Evolutionary conservation across 30 jellyfish, hydroid and myxozoan species (phyloP).

Genomic region (Mastigias papua): DNA sequence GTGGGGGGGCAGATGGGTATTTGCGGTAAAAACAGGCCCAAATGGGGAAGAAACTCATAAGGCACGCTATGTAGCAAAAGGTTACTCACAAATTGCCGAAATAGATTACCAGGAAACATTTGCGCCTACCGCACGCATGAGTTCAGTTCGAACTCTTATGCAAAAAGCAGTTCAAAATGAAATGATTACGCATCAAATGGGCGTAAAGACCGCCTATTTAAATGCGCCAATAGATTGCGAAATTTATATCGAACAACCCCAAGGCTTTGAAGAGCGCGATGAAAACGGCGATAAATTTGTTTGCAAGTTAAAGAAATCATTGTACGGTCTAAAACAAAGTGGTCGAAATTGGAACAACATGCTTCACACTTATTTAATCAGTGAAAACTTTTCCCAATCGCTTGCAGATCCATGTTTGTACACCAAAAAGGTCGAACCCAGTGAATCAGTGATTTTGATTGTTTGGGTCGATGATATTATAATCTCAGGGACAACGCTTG

Average conservation of each 20-base stretch:
- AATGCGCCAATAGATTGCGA: constrained; percentile 42
- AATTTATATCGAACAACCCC: constrained; percentile 23
- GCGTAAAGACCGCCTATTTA: constrained; percentile 49
- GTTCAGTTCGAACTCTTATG: background rate
- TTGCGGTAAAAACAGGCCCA: constrained; percentile 15
- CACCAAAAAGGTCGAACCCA: too few relatives aligned
- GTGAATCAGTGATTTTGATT: background rate
- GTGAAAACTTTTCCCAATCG: constrained; percentile 25
- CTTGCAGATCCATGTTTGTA: too few relatives aligned
- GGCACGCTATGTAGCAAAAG: constrained; percentile 26
- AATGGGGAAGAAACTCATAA: background rate
- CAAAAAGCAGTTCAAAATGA: constrained; percentile 7
- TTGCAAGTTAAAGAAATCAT: constrained; percentile 28
- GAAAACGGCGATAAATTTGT: constrained; percentile 35
- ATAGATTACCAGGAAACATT: constrained; percentile 33
- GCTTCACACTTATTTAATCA: constrained; percentile 26
- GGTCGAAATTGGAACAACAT: constrained; percentile 51
- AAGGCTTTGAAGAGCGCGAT: constrained; percentile 19
- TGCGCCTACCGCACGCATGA: background rate
- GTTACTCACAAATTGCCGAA: background rate
- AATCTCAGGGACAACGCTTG: constrained; percentile 16
- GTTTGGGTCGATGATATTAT: constrained; percentile 75
- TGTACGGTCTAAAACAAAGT: constrained; percentile 54
- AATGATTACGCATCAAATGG: constrained; percentile 42
- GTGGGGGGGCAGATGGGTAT: constrained; percentile 67